Evolutionary conservation across 2,113 vertebrate species (phyloP).

Genomic region (Campylorhamphus procurvoides): DNA sequence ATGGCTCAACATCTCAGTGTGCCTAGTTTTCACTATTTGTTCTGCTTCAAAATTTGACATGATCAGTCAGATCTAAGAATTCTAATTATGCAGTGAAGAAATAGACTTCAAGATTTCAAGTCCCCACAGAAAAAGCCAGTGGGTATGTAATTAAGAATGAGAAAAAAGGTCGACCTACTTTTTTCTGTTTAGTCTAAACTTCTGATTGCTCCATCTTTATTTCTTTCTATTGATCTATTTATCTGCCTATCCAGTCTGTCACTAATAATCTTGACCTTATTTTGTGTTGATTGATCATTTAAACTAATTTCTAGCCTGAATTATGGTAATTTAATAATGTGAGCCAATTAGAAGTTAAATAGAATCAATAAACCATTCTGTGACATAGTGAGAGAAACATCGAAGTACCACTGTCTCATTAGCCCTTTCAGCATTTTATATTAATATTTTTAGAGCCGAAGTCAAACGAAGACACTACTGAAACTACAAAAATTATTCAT

Average conservation of each 20-base stretch:
- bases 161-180: slow-evolving; percentile 38
- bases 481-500: neutral
- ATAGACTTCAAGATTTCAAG: slow-evolving; percentile 1
- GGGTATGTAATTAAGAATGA: slow-evolving; percentile 32
- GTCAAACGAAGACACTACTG: neutral
- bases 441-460: neutral
- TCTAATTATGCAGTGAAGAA: slow-evolving; percentile 45
- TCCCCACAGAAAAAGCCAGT: slow-evolving; percentile 27
- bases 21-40: slow-evolving; percentile 50
- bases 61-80: slow-evolving; percentile 37
- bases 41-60: slow-evolving; percentile 43
- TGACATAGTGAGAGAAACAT: neutral
- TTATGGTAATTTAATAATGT: slow-evolving; percentile 40
- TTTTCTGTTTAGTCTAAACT: neutral
- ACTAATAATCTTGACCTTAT: slow-evolving; percentile 47
- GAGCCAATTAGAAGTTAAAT: slow-evolving; percentile 17
- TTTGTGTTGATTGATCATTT: slow-evolving; percentile 48
- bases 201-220: slow-evolving; percentile 38
- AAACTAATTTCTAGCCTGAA: slow-evolving; percentile 7
- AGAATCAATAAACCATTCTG: slow-evolving; percentile 24
- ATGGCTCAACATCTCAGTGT: slow-evolving; percentile 23
- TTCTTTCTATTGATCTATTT: slow-evolving; percentile 55
- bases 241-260: slow-evolving; percentile 30
- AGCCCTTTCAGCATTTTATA: neutral
- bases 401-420: neutral